phyloP scores from a whole-genome alignment of 2,888 invertebrate species.

The Cataglyphis altisquamis region DNA sequence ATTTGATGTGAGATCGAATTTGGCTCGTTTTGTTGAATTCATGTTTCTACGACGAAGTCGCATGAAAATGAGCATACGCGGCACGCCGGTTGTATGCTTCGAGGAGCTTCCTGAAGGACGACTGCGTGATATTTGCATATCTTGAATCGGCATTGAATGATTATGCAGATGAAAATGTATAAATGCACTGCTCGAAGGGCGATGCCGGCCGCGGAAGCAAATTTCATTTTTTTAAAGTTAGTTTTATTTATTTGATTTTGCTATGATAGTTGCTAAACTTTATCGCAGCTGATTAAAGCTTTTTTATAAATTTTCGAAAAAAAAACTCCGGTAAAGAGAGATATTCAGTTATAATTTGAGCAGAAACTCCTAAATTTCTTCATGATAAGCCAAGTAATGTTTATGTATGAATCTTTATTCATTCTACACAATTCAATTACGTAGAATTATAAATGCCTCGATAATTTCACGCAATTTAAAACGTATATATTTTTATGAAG shows the following conservation, averaged over 20 bases:
- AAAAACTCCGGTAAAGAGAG: neutral
- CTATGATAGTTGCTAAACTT: neutral
- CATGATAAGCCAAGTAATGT: neutral
- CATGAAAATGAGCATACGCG: neutral
- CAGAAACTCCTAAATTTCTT: neutral
- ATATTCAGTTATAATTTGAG: neutral
- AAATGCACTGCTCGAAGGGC: neutral
- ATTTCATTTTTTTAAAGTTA: neutral
- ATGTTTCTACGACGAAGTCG: neutral
- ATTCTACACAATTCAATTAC: neutral
- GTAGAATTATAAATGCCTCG: neutral
- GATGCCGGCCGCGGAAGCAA: neutral
- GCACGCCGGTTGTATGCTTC: slow-evolving; percentile 22
- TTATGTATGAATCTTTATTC: neutral
- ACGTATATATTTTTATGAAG: neutral
- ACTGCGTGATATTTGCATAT: slow-evolving; percentile 38
- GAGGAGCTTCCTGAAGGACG: slow-evolving; percentile 43
- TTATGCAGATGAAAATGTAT: slow-evolving; percentile 18
- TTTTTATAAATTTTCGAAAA: neutral
- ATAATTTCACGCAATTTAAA: neutral
- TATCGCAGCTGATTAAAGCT: neutral
- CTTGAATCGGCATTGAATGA: slow-evolving; percentile 29
- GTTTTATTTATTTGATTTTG: neutral
- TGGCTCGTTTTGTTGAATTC: neutral
- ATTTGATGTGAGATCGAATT: slow-evolving; percentile 4